Evolutionary conservation across 2,888 invertebrate genomes (phyloP), one percentile per base, ranked within the genome.

Genomic region (Microdon myrmicae): DNA sequence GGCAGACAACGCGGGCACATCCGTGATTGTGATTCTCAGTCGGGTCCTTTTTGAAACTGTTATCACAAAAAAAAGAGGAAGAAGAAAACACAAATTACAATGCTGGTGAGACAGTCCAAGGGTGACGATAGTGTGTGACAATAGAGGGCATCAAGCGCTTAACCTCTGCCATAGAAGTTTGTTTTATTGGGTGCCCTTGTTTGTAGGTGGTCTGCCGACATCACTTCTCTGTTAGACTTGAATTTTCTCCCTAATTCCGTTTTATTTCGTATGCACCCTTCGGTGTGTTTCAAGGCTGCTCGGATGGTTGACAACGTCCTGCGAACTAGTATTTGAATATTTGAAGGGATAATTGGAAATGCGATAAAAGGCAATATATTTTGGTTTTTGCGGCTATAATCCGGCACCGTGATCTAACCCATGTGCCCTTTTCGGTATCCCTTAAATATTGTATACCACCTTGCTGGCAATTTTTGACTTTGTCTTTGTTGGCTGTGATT

Each of bases 201-300:
- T 60, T 37, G 51, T 41, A 38, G 60, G 41, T 47, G 54, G 60
- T 48, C 47, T 44, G 49, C 51, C 39, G 56, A 56, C 49, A 51
- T 29, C 61, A 49, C 49, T 49, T 49, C 32, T 48, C 47, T 54
- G 41, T 41, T n/a, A n/a, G n/a, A n/a, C n/a, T n/a, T n/a, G n/a
- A n/a, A n/a, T n/a, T n/a, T n/a, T 48, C 43, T 49, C 35, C 35
- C 37, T 10, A 12, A 34, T 34, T 32, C 12, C 10, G 20, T 29
- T 6, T 25, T 22, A 64, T 53, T 37, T 45, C 37, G 26, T 47
- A 49, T 37, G 51, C 49, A 56, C 51, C 64, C 56, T 53, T 47
- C 26, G n/a, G 3, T 31, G 31, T 16, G 22, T 44, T 43, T 23
- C 31, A 19, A 22, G 38, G 43, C 8, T 34, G 19, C 23, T 29